Percentiles rank a stretch among this genome's conserved stretches.
These are phyloP conservation scores for Euclidia mi DNA, from an alignment of 2,888 invertebrate genomes.

Conservation along the genomic window DNA sequence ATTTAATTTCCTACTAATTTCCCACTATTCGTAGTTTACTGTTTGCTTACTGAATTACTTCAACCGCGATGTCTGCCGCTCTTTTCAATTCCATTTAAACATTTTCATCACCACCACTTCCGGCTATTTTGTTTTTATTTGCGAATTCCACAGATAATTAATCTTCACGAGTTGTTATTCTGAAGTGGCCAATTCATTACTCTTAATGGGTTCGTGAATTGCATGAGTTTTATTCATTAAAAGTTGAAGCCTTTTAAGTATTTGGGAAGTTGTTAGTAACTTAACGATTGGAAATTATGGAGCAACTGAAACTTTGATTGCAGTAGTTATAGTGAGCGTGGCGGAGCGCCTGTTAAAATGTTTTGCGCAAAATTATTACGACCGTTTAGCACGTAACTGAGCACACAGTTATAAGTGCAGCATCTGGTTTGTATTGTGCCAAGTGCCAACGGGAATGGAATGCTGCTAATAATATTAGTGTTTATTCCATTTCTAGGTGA, in stretches of 20 bases:
- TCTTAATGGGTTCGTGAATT: slow-evolving; percentile 57
- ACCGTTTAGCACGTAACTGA: slow-evolving; percentile 14
- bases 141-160: slow-evolving; percentile 34
- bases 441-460: too few relatives aligned
- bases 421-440: not conserved
- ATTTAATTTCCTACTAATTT: slow-evolving; percentile 79
- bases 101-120: slow-evolving; percentile 45
- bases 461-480: too few relatives aligned
- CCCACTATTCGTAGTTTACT: slow-evolving; percentile 59
- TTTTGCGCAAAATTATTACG: slow-evolving; percentile 47
- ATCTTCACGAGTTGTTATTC: slow-evolving; percentile 39
- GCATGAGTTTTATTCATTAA: slow-evolving; percentile 61
- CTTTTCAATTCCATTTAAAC: slow-evolving; percentile 54
- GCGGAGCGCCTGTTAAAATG: slow-evolving; percentile 46
- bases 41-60: slow-evolving; percentile 55
- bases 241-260: slow-evolving; percentile 58
- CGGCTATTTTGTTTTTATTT: slow-evolving; percentile 8
- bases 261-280: slow-evolving; percentile 59
- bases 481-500: too few relatives aligned
- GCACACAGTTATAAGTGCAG: not conserved
- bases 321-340: slow-evolving; percentile 32
- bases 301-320: slow-evolving; percentile 48
- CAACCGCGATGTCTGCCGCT: slow-evolving; percentile 27
- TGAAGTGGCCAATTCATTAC: slow-evolving; percentile 57
- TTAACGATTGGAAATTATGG: slow-evolving; percentile 55